Evolutionary conservation across 2,888 invertebrate species (phyloP).

Genomic region (Polymixis lichenea): DNA sequence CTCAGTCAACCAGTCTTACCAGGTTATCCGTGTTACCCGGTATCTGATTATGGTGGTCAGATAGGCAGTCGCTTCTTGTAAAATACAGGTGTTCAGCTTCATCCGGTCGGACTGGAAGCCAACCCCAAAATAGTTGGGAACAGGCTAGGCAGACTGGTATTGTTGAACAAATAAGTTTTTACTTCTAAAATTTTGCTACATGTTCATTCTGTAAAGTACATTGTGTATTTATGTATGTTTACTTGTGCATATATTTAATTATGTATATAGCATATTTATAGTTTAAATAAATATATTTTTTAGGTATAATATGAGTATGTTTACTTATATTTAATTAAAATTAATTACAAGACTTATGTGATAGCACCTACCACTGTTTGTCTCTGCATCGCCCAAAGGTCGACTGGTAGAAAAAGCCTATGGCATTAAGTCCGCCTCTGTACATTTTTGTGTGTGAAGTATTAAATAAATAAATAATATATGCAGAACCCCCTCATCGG

Average conservation of each 20-base stretch:
- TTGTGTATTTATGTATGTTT: too few relatives aligned
- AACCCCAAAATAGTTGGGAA: neutral
- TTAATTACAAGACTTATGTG: too few relatives aligned
- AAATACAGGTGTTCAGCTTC: neutral
- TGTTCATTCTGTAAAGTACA: neutral
- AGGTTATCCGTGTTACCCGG: neutral
- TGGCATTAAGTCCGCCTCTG: too few relatives aligned
- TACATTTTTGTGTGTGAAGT: too few relatives aligned
- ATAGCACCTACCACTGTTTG: too few relatives aligned
- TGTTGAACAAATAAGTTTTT: neutral
- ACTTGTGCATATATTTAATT: too few relatives aligned
- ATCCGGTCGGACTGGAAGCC: neutral
- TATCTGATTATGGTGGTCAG: neutral
- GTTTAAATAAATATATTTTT: too few relatives aligned
- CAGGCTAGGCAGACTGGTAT: neutral
- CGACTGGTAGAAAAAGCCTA: too few relatives aligned
- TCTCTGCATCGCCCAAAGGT: too few relatives aligned
- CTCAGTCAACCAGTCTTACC: neutral
- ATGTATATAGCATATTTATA: too few relatives aligned
- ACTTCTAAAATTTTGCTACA: neutral
- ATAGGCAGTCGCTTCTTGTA: neutral
- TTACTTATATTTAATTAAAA: too few relatives aligned
- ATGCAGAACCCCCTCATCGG: slow-evolving; percentile 28
- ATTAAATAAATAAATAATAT: neutral
- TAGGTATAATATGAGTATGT: too few relatives aligned